Conservation (phyloP, 2,888 invertebrate genomes). For the Griposia aprilina region DNA sequence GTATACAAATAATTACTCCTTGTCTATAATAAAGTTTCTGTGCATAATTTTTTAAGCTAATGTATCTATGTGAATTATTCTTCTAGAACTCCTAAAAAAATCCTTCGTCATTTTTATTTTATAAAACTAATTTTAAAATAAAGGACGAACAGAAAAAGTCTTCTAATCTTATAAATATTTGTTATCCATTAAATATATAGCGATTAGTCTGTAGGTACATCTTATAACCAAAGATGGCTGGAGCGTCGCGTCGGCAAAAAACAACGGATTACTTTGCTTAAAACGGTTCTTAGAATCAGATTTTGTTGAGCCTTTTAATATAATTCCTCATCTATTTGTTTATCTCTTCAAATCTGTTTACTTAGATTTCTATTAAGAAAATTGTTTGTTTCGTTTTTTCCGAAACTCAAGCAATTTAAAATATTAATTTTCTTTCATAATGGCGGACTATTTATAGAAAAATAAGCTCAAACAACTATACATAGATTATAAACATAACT, state of each 20-base stretch:
- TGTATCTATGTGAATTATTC: background rate
- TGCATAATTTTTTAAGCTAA: background rate
- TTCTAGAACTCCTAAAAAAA: background rate
- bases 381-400: background rate
- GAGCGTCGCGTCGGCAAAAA: slow-evolving; percentile 18
- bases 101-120: background rate
- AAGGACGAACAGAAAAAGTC: background rate
- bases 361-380: background rate
- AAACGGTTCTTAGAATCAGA: slow-evolving; percentile 15
- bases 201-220: slow-evolving; percentile 8
- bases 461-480: no score
- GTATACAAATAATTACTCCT: background rate
- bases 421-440: background rate
- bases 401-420: background rate
- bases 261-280: slow-evolving; percentile 29
- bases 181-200: slow-evolving; percentile 30
- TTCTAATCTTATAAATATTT: background rate
- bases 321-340: slow-evolving; percentile 5
- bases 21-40: no score
- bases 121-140: background rate
- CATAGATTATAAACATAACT: background rate
- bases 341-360: slow-evolving; percentile 17
- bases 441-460: background rate
- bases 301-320: slow-evolving; percentile 19
- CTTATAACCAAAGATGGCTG: slow-evolving; percentile 10